Evolutionary conservation across 2,888 invertebrate species (phyloP).

Genomic region (Leistus spinibarbis): DNA sequence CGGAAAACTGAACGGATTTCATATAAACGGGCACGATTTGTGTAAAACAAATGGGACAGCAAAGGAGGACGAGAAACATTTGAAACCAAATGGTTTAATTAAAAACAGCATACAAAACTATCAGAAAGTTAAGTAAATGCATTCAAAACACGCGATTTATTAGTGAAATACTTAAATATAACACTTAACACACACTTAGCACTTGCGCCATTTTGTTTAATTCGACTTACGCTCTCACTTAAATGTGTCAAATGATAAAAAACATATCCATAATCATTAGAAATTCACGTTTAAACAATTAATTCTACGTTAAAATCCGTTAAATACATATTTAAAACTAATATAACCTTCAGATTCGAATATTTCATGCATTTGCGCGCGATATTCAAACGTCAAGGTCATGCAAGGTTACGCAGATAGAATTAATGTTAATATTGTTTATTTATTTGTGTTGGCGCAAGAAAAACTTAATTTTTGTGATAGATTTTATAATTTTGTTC

Average conservation of each 20-base stretch:
- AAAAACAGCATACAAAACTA: slow-evolving; percentile 22
- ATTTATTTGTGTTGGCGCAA: slow-evolving; percentile 8
- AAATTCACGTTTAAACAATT: neutral
- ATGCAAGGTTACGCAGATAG: no score
- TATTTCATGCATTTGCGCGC: no score
- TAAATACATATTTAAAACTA: no score
- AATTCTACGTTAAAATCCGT: no score
- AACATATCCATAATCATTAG: neutral
- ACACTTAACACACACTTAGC: slow-evolving; percentile 23
- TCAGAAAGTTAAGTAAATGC: slow-evolving; percentile 26
- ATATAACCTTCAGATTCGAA: neutral
- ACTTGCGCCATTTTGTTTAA: slow-evolving; percentile 19
- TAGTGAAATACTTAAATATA: slow-evolving; percentile 23
- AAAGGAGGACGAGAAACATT: slow-evolving; percentile 5
- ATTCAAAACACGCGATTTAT: neutral
- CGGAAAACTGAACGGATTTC: slow-evolving; percentile 19
- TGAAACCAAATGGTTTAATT: slow-evolving; percentile 17
- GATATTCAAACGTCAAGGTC: slow-evolving; percentile 17
- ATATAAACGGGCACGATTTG: slow-evolving; percentile 21
- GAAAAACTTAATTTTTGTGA: slow-evolving; percentile 35
- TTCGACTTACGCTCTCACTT: neutral
- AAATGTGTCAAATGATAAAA: neutral
- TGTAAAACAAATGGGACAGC: slow-evolving; percentile 29
- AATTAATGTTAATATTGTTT: slow-evolving; percentile 11
- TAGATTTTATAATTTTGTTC: slow-evolving; percentile 22